Evolutionary conservation across 2,888 invertebrate genomes (phyloP).

Genomic region (Pycnomerus fuliginosus): DNA sequence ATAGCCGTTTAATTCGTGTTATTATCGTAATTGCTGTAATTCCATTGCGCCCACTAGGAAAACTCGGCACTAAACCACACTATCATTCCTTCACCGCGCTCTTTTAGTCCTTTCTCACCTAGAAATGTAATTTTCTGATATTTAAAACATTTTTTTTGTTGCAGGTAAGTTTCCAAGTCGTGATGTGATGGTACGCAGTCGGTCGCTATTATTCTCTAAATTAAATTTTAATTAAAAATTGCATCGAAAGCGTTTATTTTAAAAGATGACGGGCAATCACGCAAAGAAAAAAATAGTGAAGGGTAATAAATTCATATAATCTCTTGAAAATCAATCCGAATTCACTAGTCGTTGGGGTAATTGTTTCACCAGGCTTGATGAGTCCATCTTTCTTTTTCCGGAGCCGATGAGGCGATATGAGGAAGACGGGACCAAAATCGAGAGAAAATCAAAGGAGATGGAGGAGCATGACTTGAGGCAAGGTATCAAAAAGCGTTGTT

Average conservation of each 20-base stretch:
- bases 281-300: conserved; percentile 17
- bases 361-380: conserved; percentile 7
- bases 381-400: conserved; percentile 12
- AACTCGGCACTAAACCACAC: conserved; percentile 23
- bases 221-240: conserved; percentile 28
- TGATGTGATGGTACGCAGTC: conserved; percentile 6
- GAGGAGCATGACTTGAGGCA: conserved; percentile 41
- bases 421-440: conserved; percentile 14
- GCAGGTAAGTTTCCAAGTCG: conserved; percentile 23
- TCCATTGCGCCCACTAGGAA: conserved; percentile 28
- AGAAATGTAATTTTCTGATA: conserved; percentile 8
- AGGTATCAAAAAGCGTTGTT: conserved; percentile 50
- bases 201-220: conserved; percentile 10
- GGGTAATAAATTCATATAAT: conserved; percentile 26
- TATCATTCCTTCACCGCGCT: too few species aligned
- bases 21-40: conserved; percentile 34
- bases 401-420: conserved; percentile 1
- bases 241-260: not conserved
- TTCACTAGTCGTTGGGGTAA: conserved; percentile 9
- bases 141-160: conserved; percentile 16
- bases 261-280: conserved; percentile 4
- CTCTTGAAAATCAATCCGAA: conserved; percentile 30
- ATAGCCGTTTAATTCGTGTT: conserved; percentile 34
- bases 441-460: conserved; percentile 22
- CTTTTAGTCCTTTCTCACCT: conserved; percentile 10